phyloP scores from a whole-genome alignment of 2,113 vertebrate species.

The Pollachius pollachius region DNA sequence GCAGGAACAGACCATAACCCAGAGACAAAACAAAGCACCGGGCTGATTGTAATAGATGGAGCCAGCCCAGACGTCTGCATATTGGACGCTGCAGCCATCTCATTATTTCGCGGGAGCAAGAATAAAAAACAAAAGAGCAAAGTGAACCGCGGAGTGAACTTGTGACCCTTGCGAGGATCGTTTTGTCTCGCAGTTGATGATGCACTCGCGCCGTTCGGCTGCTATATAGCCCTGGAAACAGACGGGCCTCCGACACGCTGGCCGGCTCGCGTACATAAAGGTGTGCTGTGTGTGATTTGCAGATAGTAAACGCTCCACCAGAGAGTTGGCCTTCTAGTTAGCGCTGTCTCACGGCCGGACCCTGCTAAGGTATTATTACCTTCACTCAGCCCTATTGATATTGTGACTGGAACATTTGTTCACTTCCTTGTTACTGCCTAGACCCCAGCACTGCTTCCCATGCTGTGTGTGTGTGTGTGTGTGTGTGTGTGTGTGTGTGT shows the following conservation, averaged over 20 bases:
- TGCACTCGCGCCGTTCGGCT: slow-evolving; percentile 42
- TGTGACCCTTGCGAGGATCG: slow-evolving; percentile 55
- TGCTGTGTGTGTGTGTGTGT: slow-evolving; percentile 4
- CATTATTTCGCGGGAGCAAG: slow-evolving; percentile 47
- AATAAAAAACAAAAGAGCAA: slow-evolving; percentile 37
- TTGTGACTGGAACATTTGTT: slow-evolving; percentile 68
- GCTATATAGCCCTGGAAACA: slow-evolving; percentile 40
- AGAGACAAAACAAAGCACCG: slow-evolving; percentile 66
- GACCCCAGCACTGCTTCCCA: slow-evolving; percentile 45
- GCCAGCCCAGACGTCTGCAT: slow-evolving; percentile 53
- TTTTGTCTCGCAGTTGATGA: slow-evolving; percentile 62
- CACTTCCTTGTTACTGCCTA: slow-evolving; percentile 66
- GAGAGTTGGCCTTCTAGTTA: slow-evolving; percentile 69
- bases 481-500: slow-evolving; percentile 7
- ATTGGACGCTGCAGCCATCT: slow-evolving; percentile 47
- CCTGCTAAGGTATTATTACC: slow-evolving; percentile 64
- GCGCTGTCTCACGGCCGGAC: slow-evolving; percentile 52
- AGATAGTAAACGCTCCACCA: slow-evolving; percentile 67
- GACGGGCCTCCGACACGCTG: slow-evolving; percentile 44
- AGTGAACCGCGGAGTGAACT: slow-evolving; percentile 67
- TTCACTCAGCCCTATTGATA: slow-evolving; percentile 65
- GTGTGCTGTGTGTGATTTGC: slow-evolving; percentile 53
- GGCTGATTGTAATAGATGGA: slow-evolving; percentile 59
- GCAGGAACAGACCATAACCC: slow-evolving; percentile 61
- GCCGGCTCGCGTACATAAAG: slow-evolving; percentile 26